Conservation (phyloP, 2,888 invertebrate genomes). For the Gortyna flavago region DNA sequence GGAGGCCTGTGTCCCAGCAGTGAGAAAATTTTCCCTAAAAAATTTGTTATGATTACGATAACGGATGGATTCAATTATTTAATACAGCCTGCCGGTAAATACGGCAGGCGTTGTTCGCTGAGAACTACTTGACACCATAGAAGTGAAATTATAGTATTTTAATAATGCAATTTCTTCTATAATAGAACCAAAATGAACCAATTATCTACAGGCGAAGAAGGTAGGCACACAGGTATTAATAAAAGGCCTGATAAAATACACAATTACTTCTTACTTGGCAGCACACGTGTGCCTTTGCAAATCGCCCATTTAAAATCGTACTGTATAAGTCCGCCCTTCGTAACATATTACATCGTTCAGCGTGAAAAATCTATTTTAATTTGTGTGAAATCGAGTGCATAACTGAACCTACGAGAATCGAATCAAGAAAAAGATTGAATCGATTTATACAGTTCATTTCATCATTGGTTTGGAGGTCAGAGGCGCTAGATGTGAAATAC, state of each 20-base stretch:
- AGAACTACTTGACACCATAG: background rate
- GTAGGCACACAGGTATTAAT: background rate
- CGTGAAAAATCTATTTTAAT: constrained; percentile 67
- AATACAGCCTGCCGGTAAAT: background rate
- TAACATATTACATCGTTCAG: constrained; percentile 55
- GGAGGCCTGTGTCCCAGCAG: no score
- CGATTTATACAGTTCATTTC: constrained; percentile 60
- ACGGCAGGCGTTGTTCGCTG: background rate
- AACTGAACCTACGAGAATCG: constrained; percentile 58
- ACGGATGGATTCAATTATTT: background rate
- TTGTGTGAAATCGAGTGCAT: constrained; percentile 62
- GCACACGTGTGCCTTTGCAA: constrained; percentile 31
- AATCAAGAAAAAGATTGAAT: constrained; percentile 59
- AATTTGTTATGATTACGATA: no score
- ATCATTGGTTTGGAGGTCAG: constrained; percentile 50
- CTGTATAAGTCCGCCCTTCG: constrained; percentile 36
- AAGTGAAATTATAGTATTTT: background rate
- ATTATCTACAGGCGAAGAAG: constrained; percentile 4
- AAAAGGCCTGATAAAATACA: constrained; percentile 45
- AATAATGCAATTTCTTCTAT: background rate
- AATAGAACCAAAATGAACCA: background rate
- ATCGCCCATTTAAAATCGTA: constrained; percentile 41
- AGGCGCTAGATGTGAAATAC: constrained; percentile 25
- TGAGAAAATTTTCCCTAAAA: no score
- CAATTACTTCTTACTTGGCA: constrained; percentile 18